Percentiles rank a stretch among this genome's conserved stretches.
These are phyloP conservation scores for Epinephelus malabaricus DNA, from an alignment of 2,797 vertebrate species.

Conservation along the genomic window DNA sequence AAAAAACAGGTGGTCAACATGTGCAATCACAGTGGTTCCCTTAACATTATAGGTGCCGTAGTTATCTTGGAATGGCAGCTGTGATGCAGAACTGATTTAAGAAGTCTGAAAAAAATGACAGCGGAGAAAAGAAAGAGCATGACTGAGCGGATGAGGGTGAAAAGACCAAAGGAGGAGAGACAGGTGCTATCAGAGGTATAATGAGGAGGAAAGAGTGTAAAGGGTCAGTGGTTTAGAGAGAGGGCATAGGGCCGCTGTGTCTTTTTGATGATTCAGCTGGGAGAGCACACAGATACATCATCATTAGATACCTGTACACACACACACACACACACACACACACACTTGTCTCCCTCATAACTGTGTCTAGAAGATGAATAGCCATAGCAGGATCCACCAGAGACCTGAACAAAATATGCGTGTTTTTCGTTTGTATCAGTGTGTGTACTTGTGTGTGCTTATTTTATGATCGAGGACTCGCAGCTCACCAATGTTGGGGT, in stretches of 20 bases:
- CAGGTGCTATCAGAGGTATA: constrained; percentile 36
- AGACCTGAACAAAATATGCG: constrained; percentile 50
- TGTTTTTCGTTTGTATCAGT: constrained; percentile 16
- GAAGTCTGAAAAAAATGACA: constrained; percentile 13
- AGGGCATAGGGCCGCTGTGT: constrained; percentile 13
- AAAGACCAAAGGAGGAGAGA: constrained; percentile 32
- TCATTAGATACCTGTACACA: constrained; percentile 63
- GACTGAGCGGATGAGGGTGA: constrained; percentile 23
- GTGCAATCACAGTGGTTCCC: neutral
- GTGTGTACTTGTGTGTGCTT: constrained; percentile 23
- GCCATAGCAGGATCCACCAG: constrained; percentile 53
- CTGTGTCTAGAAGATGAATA: constrained; percentile 74
- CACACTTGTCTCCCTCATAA: constrained; percentile 37
- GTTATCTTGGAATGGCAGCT: neutral
- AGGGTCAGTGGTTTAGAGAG: constrained; percentile 54
- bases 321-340: constrained; percentile 30
- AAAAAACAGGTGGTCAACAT: neutral
- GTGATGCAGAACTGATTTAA: constrained; percentile 2
- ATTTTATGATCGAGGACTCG: constrained; percentile 41
- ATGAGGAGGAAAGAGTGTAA: constrained; percentile 50
- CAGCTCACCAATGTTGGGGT: constrained; percentile 95
- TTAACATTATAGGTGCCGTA: neutral
- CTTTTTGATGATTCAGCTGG: constrained; percentile 69
- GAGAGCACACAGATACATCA: constrained; percentile 69
- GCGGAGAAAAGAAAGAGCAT: neutral